Evolutionary conservation across 2,888 invertebrate species (phyloP).

Genomic region (Amphiduros pacificus): DNA sequence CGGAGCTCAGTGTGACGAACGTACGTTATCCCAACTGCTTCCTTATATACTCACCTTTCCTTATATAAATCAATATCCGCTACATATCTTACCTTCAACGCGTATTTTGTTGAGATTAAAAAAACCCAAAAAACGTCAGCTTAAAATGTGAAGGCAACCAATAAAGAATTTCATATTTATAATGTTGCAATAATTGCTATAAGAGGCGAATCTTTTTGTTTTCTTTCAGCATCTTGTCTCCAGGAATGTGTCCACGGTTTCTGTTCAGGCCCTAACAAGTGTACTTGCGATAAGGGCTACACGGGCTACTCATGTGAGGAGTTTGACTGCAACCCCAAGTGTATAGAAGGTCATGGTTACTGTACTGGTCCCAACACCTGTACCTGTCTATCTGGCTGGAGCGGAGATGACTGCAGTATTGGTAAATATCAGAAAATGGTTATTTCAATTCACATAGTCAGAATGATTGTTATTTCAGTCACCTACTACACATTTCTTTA

Average conservation of each 20-base stretch:
- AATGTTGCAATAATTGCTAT: background rate
- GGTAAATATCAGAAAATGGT: too few relatives aligned
- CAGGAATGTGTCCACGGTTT: conserved; percentile 18
- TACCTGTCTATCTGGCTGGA: conserved; percentile 1
- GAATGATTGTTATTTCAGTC: too few relatives aligned
- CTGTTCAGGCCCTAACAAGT: conserved; percentile 17
- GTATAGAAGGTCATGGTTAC: background rate
- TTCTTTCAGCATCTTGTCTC: background rate
- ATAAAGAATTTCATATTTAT: background rate
- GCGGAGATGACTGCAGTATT: background rate
- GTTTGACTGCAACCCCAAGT: background rate
- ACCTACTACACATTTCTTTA: too few relatives aligned
- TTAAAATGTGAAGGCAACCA: too few relatives aligned
- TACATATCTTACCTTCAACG: too few relatives aligned
- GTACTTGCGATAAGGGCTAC: conserved; percentile 20
- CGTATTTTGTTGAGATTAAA: too few relatives aligned
- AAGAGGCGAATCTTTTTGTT: background rate
- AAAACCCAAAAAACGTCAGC: too few relatives aligned
- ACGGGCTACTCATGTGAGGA: conserved; percentile 16
- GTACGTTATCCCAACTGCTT: conserved; percentile 9
- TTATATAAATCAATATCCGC: too few relatives aligned
- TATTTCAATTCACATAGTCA: too few relatives aligned
- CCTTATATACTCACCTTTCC: background rate
- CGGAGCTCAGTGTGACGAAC: conserved; percentile 20
- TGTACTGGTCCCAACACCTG: conserved; percentile 11